These are phyloP conservation scores for Henricia sp. DNA, from an alignment of 53 echinoderm and acorn worm genomes.

Conservation along the genomic window DNA sequence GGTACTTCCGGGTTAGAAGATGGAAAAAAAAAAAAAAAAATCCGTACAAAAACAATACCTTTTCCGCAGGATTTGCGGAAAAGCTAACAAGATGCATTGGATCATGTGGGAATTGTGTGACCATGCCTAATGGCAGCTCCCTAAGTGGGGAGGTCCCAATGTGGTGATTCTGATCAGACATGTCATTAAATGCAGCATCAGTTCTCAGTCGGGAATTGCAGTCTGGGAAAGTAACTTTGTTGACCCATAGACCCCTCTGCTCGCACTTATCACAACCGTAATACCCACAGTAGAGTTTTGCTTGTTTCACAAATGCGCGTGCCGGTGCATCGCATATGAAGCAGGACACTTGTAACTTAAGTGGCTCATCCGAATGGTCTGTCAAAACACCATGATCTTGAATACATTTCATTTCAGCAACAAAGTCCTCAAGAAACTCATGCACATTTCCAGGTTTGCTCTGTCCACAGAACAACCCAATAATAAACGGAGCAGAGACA, in stretches of 20 bases:
- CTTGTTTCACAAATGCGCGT: constrained; percentile 59
- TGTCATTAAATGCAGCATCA: constrained; percentile 42
- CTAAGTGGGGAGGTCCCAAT: constrained; percentile 42
- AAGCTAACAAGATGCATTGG: constrained; percentile 77
- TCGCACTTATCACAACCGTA: constrained; percentile 64
- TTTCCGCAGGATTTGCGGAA: no score
- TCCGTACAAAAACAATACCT: no score
- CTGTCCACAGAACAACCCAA: constrained; percentile 57
- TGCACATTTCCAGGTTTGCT: constrained; percentile 41
- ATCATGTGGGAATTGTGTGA: constrained; percentile 59
- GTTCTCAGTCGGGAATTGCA: constrained; percentile 39
- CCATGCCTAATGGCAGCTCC: constrained; percentile 50
- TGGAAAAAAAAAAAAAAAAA: no score
- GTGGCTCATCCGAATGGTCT: neutral
- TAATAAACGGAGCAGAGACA: constrained; percentile 42
- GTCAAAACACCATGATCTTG: constrained; percentile 14
- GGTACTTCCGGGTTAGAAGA: no score
- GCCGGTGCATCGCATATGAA: constrained; percentile 74
- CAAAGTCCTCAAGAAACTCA: constrained; percentile 25
- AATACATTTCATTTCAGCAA: constrained; percentile 13
- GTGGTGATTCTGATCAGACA: constrained; percentile 64
- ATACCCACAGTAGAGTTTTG: constrained; percentile 58
- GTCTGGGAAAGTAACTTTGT: constrained; percentile 55
- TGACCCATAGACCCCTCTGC: constrained; percentile 46
- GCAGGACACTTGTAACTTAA: neutral